phyloP scores from a whole-genome alignment of 1,140 invertebrate genomes.

The Caligus rogercresseyi region DNA sequence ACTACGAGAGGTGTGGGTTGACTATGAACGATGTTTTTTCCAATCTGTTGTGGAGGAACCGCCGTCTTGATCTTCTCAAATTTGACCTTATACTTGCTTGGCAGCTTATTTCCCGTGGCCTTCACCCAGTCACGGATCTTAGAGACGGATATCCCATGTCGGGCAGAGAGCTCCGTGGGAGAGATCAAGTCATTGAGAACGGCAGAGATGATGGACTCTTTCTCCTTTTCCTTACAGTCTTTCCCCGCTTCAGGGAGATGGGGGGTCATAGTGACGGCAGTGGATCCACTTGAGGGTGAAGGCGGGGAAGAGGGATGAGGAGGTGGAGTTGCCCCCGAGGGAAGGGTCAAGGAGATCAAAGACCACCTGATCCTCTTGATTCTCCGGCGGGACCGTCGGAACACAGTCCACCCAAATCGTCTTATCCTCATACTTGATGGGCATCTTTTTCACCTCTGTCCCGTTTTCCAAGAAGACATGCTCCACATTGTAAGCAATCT shows the following conservation, averaged over 20 bases:
- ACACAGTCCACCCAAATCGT: constrained; percentile 20
- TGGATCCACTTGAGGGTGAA: no score
- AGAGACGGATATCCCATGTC: background rate
- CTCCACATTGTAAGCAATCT: constrained; percentile 19
- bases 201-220: background rate
- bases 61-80: background rate
- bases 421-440: constrained; percentile 7
- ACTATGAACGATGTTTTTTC: background rate
- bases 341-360: background rate
- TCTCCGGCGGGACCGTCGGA: background rate
- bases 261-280: no score
- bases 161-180: background rate
- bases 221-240: background rate
- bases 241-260: background rate
- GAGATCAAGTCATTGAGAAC: constrained; percentile 6
- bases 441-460: constrained; percentile 15
- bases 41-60: no score
- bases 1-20: no score
- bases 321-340: no score
- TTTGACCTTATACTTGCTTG: constrained; percentile 12
- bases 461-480: constrained; percentile 19
- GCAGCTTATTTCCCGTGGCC: constrained; percentile 5
- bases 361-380: background rate
- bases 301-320: no score
- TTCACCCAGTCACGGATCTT: constrained; percentile 15